A percentile compares a stretch with the other conserved stretches of the same genome.
Evolutionary conservation across 2,113 vertebrate genomes (phyloP).

Genomic region (Tamias sibiricus): DNA sequence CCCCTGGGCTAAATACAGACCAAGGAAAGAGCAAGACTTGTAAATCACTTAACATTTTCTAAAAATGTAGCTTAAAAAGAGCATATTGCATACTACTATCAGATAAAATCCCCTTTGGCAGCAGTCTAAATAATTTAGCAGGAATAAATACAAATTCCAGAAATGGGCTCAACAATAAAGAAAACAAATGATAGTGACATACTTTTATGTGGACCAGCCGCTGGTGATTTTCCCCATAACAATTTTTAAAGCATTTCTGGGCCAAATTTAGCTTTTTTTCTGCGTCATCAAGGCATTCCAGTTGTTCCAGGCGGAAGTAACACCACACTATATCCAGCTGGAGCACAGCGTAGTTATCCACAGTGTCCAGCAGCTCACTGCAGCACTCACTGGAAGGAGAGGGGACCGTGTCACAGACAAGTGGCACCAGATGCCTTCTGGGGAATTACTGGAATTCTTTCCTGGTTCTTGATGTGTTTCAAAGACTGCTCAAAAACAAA

Average conservation of each 20-base stretch:
- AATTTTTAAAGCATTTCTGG: constrained; percentile 92
- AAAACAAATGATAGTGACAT: neutral
- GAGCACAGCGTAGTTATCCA: constrained; percentile 97
- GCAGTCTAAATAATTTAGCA: neutral
- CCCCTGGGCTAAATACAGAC: neutral
- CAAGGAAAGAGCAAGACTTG: neutral
- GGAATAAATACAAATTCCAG: neutral
- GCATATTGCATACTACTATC: accelerated
- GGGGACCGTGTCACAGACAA: neutral
- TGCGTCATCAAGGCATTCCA: constrained; percentile 93
- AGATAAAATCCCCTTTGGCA: neutral
- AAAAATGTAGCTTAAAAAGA: neutral
- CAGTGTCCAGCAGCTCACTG: constrained; percentile 89
- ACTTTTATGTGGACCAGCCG: constrained; percentile 95
- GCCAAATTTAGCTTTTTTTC: constrained; percentile 91
- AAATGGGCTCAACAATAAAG: neutral
- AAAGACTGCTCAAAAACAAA: neutral
- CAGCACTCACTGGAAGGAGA: constrained; percentile 89
- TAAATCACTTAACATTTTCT: neutral
- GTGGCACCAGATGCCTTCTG: accelerated
- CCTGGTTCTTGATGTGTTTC: neutral
- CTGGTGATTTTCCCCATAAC: constrained; percentile 94
- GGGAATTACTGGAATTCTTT: neutral
- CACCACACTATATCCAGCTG: constrained; percentile 99
- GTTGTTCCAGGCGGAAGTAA: constrained; percentile 91